Conservation (phyloP, 2,113 vertebrate species). For the Channa maculata region DNA sequence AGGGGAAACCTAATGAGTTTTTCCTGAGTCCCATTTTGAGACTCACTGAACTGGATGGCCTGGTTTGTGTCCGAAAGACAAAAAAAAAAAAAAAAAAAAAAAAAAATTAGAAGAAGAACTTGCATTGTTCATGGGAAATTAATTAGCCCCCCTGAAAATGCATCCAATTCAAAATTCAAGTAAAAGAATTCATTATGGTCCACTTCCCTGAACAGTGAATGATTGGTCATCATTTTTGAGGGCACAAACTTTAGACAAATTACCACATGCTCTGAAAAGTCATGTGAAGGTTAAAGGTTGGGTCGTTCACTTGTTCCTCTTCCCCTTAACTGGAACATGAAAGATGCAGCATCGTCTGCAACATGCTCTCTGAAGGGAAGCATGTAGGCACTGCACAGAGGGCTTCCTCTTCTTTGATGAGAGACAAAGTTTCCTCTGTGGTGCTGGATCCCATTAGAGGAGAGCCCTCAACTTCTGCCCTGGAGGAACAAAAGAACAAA, state of each 20-base stretch:
- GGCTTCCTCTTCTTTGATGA: slow-evolving; percentile 81
- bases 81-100: slow-evolving; percentile 28
- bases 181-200: slow-evolving; percentile 54
- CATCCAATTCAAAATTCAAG: slow-evolving; percentile 42
- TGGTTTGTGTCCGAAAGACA: slow-evolving; percentile 84
- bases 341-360: slow-evolving; percentile 76
- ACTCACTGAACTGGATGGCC: slow-evolving; percentile 91
- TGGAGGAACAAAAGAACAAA: slow-evolving; percentile 65
- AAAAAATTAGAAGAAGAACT: slow-evolving; percentile 35
- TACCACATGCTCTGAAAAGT: slow-evolving; percentile 58
- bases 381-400: slow-evolving; percentile 59
- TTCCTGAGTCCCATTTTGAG: slow-evolving; percentile 79
- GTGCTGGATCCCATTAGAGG: slow-evolving; percentile 62
- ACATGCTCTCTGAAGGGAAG: slow-evolving; percentile 68
- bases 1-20: slow-evolving; percentile 76
- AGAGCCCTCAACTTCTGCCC: slow-evolving; percentile 67
- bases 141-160: slow-evolving; percentile 53
- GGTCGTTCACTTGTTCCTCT: slow-evolving; percentile 78
- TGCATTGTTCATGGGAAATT: slow-evolving; percentile 63
- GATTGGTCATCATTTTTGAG: slow-evolving; percentile 59
- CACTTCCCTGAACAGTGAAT: slow-evolving; percentile 42
- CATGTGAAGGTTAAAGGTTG: slow-evolving; percentile 72
- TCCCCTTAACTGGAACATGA: slow-evolving; percentile 80
- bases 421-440: slow-evolving; percentile 76
- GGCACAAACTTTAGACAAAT: slow-evolving; percentile 72